phyloP scores from a whole-genome alignment of 2,888 invertebrate genomes.

The Rhimphoctona megacephalus region DNA sequence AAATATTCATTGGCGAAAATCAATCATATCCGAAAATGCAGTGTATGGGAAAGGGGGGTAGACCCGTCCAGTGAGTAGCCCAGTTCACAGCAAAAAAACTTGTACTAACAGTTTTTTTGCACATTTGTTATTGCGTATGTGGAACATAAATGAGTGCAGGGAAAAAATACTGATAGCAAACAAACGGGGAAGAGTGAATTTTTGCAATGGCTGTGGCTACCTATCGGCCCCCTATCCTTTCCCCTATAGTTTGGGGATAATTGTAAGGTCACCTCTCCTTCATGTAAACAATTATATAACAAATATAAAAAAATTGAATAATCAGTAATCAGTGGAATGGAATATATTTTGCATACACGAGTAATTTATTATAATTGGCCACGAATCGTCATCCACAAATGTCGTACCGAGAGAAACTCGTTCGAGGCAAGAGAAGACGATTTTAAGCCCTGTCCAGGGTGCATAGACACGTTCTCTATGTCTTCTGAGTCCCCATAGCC shows the following conservation, averaged over 20 bases:
- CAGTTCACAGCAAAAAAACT: background rate
- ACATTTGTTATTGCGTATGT: background rate
- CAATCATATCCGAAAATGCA: background rate
- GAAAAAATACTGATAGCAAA: background rate
- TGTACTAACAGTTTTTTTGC: background rate
- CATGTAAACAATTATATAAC: background rate
- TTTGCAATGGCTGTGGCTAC: background rate
- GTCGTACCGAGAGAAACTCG: constrained; percentile 19
- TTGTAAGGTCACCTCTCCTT: background rate
- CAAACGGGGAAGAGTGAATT: background rate
- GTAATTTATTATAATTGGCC: constrained; percentile 32
- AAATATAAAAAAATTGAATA: background rate
- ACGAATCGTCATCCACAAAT: constrained; percentile 40
- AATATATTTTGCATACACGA: constrained; percentile 12
- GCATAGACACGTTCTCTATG: constrained; percentile 77
- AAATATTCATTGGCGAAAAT: background rate
- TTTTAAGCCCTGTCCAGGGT: constrained; percentile 78
- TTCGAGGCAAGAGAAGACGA: constrained; percentile 70
- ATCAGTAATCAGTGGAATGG: constrained; percentile 4
- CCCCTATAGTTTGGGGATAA: background rate
- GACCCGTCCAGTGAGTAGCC: too few species aligned
- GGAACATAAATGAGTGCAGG: background rate
- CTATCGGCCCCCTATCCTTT: background rate
- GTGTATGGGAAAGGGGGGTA: too few species aligned
- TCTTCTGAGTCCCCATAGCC: constrained; percentile 73